Evolutionary conservation across 30 jellyfish, hydroid and myxozoan species (phyloP).

Genomic region (Aurelia sp.): DNA sequence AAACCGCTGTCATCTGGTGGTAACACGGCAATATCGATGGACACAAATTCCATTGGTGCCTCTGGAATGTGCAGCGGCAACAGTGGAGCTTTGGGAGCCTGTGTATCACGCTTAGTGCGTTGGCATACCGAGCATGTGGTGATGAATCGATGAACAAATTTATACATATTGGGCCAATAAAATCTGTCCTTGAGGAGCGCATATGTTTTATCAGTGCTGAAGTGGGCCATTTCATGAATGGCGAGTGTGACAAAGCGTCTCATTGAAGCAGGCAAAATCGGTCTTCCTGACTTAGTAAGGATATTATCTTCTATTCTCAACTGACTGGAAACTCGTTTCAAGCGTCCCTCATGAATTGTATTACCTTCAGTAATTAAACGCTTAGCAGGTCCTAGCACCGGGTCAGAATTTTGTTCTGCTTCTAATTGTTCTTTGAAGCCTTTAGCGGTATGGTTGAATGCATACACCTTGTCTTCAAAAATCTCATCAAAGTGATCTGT

Average conservation of each 20-base stretch:
- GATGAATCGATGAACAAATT: no score
- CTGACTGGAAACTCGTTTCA: slow-evolving; percentile 48
- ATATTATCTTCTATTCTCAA: no score
- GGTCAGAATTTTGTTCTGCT: slow-evolving; percentile 40
- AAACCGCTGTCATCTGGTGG: slow-evolving; percentile 40
- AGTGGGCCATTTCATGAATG: no score
- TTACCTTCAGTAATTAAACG: slow-evolving; percentile 19
- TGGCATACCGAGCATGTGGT: slow-evolving; percentile 11
- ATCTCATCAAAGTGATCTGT: no score
- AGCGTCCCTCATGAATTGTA: no score
- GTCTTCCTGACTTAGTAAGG: no score
- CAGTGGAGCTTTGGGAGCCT: slow-evolving; percentile 18
- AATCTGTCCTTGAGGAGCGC: no score
- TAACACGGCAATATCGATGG: no score
- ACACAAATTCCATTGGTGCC: slow-evolving; percentile 18
- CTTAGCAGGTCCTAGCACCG: slow-evolving; percentile 24
- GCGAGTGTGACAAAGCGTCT: no score
- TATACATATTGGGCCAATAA: no score
- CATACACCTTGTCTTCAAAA: slow-evolving; percentile 35
- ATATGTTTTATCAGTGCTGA: no score
- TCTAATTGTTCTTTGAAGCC: slow-evolving; percentile 18
- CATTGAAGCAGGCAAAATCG: no score
- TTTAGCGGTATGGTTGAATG: slow-evolving; percentile 1
- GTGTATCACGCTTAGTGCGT: slow-evolving; percentile 21
- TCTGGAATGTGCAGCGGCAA: slow-evolving; percentile 29